Evolutionary conservation across 2,113 vertebrate genomes (phyloP).

Genomic region (Willisornis vidua): DNA sequence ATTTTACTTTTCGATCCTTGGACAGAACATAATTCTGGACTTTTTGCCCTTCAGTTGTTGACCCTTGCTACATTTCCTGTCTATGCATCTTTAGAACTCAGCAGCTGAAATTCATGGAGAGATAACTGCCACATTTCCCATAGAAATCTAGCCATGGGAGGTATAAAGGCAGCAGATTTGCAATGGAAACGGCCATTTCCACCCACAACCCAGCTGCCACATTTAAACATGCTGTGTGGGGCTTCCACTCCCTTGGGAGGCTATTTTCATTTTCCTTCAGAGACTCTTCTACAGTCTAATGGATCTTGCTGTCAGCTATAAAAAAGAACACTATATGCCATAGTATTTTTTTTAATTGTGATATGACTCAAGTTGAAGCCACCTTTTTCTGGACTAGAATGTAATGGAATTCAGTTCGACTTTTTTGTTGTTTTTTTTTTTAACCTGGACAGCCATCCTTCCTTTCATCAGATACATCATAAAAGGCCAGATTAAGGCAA

Average conservation of each 20-base stretch:
- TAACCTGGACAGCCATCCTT: not conserved
- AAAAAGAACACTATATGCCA: constrained; percentile 24
- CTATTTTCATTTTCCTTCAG: constrained; percentile 39
- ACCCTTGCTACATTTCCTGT: not conserved
- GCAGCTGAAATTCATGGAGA: not conserved
- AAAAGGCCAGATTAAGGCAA: not conserved
- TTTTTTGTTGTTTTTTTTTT: not conserved
- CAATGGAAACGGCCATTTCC: constrained; percentile 45
- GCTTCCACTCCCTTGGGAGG: constrained; percentile 54
- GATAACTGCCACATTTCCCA: not conserved
- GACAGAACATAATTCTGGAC: not conserved
- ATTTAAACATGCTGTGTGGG: constrained; percentile 50
- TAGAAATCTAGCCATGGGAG: constrained; percentile 6
- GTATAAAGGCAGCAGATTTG: constrained; percentile 47
- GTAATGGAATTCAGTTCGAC: not conserved
- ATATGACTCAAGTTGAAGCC: constrained; percentile 11
- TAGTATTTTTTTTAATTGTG: constrained; percentile 11
- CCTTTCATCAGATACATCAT: not conserved
- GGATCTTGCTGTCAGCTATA: constrained; percentile 44
- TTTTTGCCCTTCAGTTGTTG: not conserved
- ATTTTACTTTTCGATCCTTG: not conserved
- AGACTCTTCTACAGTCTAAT: constrained; percentile 40
- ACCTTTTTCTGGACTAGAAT: not conserved
- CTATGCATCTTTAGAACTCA: not conserved
- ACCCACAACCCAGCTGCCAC: constrained; percentile 58